Conservation (phyloP, 2,888 invertebrate species). For the Monopis laevigella region DNA sequence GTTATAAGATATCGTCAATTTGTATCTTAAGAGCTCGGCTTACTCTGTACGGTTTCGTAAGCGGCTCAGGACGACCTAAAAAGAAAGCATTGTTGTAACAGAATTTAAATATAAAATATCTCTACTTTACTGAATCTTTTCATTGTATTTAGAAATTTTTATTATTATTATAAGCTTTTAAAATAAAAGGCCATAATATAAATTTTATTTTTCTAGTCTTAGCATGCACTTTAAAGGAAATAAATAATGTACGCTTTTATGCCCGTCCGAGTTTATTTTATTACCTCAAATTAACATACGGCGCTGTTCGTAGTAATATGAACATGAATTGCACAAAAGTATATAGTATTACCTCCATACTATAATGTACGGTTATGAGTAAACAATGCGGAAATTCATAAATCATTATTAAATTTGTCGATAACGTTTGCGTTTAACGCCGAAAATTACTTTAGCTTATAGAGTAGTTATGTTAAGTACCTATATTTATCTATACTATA, state of each 20-base stretch:
- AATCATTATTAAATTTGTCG: constrained; percentile 11
- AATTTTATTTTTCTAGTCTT: background rate
- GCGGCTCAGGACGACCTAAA: background rate
- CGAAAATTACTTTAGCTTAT: background rate
- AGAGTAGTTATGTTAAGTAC: too few relatives aligned
- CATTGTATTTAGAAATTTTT: background rate
- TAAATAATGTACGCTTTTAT: constrained; percentile 6
- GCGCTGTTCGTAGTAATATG: background rate
- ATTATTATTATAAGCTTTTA: background rate
- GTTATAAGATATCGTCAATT: constrained; percentile 5
- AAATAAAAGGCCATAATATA: background rate
- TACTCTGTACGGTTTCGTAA: background rate
- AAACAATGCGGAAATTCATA: constrained; percentile 17
- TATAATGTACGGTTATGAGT: constrained; percentile 1
- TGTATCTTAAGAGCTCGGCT: background rate
- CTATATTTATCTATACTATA: too few relatives aligned
- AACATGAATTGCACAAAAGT: constrained; percentile 1
- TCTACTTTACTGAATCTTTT: background rate
- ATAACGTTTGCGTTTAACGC: background rate
- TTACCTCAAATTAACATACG: constrained; percentile 4
- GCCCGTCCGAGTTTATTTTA: background rate
- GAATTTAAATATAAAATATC: background rate
- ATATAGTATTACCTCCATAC: background rate
- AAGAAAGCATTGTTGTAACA: background rate
- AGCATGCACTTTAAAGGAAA: constrained; percentile 2